Evolutionary conservation across 2,113 vertebrate species (phyloP).

Genomic region (Mormyrus lacerda): DNA sequence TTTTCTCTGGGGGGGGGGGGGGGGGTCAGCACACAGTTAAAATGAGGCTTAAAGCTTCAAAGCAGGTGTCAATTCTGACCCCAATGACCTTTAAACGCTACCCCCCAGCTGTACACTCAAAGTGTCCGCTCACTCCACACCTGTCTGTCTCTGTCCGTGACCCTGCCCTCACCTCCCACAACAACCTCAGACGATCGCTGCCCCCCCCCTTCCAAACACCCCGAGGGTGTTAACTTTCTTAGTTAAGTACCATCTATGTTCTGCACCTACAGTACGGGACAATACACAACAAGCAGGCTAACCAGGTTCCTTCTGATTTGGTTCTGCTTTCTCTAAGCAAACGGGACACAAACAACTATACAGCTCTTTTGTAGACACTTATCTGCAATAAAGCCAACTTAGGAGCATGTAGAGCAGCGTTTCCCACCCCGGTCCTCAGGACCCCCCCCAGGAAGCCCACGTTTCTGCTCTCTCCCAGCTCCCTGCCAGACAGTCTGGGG

Average conservation of each 20-base stretch:
- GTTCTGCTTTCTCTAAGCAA: background rate
- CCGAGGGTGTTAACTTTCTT: background rate
- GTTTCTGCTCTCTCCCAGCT: background rate
- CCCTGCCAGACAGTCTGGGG: background rate
- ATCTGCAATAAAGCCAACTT: background rate
- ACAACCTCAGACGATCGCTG: constrained; percentile 10
- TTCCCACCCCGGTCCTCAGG: background rate
- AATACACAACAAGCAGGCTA: background rate
- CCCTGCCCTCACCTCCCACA: background rate
- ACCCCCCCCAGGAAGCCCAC: background rate
- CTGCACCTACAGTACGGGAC: background rate
- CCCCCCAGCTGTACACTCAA: constrained; percentile 12
- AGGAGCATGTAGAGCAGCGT: background rate
- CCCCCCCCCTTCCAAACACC: constrained; percentile 12
- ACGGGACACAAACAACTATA: background rate
- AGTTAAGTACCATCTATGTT: constrained; percentile 15
- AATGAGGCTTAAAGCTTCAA: constrained; percentile 28
- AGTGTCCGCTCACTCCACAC: background rate
- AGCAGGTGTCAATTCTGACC: constrained; percentile 50
- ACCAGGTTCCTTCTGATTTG: background rate
- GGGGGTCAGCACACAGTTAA: constrained; percentile 30
- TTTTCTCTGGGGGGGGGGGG: constrained; percentile 16
- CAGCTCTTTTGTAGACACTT: background rate
- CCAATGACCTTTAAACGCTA: constrained; percentile 23
- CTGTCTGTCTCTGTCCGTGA: background rate